phyloP scores from a whole-genome alignment of 2,888 invertebrate genomes.

The Mermis nigrescens region DNA sequence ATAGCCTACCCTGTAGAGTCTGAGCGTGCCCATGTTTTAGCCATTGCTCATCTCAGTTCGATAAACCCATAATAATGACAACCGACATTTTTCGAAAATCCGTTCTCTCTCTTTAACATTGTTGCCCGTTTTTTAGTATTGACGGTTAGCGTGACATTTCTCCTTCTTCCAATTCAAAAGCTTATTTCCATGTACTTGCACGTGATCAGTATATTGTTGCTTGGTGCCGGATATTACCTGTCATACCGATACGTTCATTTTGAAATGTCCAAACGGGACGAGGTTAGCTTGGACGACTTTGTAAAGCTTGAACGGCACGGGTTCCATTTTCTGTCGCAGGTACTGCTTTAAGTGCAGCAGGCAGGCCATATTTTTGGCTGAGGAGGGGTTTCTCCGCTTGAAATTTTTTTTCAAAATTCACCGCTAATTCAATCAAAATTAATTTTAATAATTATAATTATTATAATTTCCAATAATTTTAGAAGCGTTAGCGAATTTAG shows the following conservation, averaged over 20 bases:
- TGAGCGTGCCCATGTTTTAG: too few species aligned
- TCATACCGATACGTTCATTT: slow-evolving; percentile 35
- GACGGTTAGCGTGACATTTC: slow-evolving; percentile 35
- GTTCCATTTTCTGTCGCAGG: slow-evolving; percentile 23
- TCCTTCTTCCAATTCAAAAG: slow-evolving; percentile 37
- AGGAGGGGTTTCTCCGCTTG: too few species aligned
- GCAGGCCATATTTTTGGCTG: slow-evolving; percentile 28
- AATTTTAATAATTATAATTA: too few species aligned
- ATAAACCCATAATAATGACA: too few species aligned
- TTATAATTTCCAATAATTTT: too few species aligned
- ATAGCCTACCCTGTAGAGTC: too few species aligned
- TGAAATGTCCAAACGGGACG: slow-evolving; percentile 20
- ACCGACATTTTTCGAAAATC: too few species aligned
- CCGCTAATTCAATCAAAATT: too few species aligned
- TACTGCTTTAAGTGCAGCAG: slow-evolving; percentile 14
- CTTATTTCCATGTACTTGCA: slow-evolving; percentile 40
- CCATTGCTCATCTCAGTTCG: too few species aligned
- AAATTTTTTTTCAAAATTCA: too few species aligned
- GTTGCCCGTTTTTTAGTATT: slow-evolving; percentile 38
- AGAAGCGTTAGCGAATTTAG: too few species aligned
- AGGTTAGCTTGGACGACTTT: slow-evolving; percentile 24
- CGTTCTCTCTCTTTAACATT: too few species aligned
- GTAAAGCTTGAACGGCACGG: slow-evolving; percentile 26
- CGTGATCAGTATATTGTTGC: slow-evolving; percentile 34
- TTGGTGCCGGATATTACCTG: slow-evolving; percentile 35